Conservation (phyloP, 1,140 invertebrate species). For the Physella acuta region DNA sequence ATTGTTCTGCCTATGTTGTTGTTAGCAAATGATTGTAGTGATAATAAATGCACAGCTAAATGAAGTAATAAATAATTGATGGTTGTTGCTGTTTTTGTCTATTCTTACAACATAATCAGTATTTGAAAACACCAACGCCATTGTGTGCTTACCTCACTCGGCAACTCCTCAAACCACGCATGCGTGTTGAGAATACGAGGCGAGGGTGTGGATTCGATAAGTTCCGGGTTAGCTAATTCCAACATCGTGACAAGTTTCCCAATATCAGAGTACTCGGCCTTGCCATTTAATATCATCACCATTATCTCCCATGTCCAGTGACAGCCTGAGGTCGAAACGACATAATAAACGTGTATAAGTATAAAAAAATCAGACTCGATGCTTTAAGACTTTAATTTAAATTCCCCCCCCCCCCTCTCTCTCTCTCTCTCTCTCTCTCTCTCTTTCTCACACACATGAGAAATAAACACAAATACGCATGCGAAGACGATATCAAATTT, state of each 20-base stretch:
- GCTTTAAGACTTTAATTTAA: no score
- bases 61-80: not conserved
- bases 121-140: not conserved
- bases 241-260: not conserved
- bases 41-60: not conserved
- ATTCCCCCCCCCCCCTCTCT: no score
- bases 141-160: constrained; percentile 1
- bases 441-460: no score
- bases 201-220: not conserved
- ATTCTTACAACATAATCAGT: not conserved
- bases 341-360: no score
- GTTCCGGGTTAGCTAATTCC: not conserved
- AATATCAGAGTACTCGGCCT: not conserved
- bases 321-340: no score
- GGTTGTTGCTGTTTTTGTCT: no score
- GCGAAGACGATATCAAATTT: no score
- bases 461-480: no score
- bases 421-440: no score
- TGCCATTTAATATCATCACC: not conserved
- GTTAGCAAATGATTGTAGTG: not conserved
- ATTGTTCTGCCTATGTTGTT: no score
- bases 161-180: not conserved
- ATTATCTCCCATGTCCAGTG: constrained; percentile 8
- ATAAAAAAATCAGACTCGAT: no score
- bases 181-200: constrained; percentile 14